phyloP scores from a whole-genome alignment of 2,797 vertebrate genomes.

The Propithecus perrieri region DNA sequence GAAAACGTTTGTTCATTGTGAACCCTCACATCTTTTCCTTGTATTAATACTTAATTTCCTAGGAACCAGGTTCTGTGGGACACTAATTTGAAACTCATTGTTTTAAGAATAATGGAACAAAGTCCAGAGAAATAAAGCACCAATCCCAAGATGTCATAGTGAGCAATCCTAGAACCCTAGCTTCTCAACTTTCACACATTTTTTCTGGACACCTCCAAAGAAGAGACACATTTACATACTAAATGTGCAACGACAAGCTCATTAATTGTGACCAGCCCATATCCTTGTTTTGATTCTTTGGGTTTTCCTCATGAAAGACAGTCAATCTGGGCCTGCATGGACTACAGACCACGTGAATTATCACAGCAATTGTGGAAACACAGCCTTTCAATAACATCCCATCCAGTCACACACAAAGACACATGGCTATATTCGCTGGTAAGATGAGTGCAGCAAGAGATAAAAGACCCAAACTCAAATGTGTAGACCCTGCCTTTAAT shows the following conservation, averaged over 20 bases:
- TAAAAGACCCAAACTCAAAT: constrained; percentile 67
- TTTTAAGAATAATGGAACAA: constrained; percentile 16
- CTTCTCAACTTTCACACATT: not conserved
- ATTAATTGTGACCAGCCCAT: not conserved
- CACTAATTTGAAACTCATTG: not conserved
- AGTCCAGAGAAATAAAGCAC: not conserved
- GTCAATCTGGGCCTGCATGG: not conserved
- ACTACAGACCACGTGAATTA: not conserved
- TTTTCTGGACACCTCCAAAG: not conserved
- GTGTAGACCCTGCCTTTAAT: constrained; percentile 42
- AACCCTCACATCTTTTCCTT: not conserved
- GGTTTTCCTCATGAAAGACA: not conserved
- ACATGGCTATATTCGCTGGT: constrained; percentile 60
- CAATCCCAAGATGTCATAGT: not conserved
- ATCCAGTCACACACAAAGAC: constrained; percentile 68
- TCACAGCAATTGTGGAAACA: not conserved
- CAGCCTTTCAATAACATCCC: constrained; percentile 48
- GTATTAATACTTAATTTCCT: not conserved
- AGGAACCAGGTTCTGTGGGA: not conserved
- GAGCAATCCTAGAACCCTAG: not conserved
- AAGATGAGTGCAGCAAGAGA: constrained; percentile 59
- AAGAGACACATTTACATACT: not conserved
- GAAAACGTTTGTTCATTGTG: not conserved
- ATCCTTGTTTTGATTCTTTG: not conserved
- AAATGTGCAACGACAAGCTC: not conserved